Conservation (phyloP, 2,888 invertebrate species). For the Polyommatus icarus region DNA sequence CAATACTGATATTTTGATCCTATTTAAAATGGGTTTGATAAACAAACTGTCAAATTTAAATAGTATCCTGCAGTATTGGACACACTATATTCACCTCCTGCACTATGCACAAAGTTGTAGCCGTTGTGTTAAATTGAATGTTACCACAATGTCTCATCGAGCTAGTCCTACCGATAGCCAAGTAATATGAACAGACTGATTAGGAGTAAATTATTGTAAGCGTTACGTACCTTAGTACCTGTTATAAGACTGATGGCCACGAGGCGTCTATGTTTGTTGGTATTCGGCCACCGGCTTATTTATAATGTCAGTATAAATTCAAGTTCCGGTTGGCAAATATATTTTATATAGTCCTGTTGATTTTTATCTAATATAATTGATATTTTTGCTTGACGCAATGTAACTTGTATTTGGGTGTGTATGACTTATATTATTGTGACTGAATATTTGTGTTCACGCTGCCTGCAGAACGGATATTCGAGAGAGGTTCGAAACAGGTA, state of each 20-base stretch:
- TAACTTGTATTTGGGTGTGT: slow-evolving; percentile 61
- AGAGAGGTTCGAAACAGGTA: slow-evolving; percentile 75
- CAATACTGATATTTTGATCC: not conserved
- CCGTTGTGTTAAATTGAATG: slow-evolving; percentile 6
- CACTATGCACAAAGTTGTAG: slow-evolving; percentile 22
- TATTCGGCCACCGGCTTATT: slow-evolving; percentile 14
- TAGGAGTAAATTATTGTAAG: slow-evolving; percentile 40
- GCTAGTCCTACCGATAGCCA: slow-evolving; percentile 11
- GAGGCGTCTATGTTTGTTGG: slow-evolving; percentile 33
- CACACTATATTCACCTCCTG: not conserved
- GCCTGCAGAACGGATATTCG: slow-evolving; percentile 74
- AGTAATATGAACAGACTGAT: slow-evolving; percentile 31
- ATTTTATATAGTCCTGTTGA: slow-evolving; percentile 53
- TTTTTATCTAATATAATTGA: slow-evolving; percentile 51
- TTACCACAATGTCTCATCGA: slow-evolving; percentile 6
- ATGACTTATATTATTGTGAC: slow-evolving; percentile 50
- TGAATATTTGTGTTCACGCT: slow-evolving; percentile 58
- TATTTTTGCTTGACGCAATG: slow-evolving; percentile 46
- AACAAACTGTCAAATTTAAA: not conserved
- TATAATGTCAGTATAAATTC: slow-evolving; percentile 20
- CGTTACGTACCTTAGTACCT: slow-evolving; percentile 48
- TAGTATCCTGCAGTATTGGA: not conserved
- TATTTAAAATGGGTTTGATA: slow-evolving; percentile 20
- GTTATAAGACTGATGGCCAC: slow-evolving; percentile 60
- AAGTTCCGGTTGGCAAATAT: slow-evolving; percentile 9